Base-by-base conservation (phyloP, 2,797 vertebrate species). In the Spheniscus humboldti region DNA sequence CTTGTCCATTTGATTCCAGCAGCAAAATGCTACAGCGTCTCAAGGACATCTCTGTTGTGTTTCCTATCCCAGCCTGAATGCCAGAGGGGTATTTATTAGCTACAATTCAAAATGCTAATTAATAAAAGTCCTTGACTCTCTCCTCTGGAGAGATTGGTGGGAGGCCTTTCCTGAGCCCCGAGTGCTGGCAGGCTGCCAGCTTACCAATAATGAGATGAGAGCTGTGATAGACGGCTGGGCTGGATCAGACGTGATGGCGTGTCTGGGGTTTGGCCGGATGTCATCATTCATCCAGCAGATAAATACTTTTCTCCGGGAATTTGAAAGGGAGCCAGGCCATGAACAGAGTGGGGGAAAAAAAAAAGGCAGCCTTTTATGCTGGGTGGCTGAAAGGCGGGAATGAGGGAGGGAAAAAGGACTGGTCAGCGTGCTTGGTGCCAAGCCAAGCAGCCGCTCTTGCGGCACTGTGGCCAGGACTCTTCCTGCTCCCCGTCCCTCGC, bases 61-160 rank as follows among this genome's bases (percentile, higher is more conserved):
- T 91, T 93, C 88, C 87, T 92, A 27, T 66, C 50, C 91, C 80
- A 43, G 74, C 79, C 66, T 59, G 14, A 94, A 83, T 71, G 85
- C 76, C 87, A 56, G 50, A 59, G 68, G 90, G 86, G 60, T 89
- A 96, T 96, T 94, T 93, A 94, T 97, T 88, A 96, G 84, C 92
- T 94, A 37, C 93, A 90, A 91, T 96, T 95, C 85, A 41, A 95
- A 96, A 88, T 92, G 89, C 83, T 96, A 97, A 96, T 97, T 86
- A 94, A 92, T 89, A 52, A 67, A 94, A 88, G 96, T 93, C 97
- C 96, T 97, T 97, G 96, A 82, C 50, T 85, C 20, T 96, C 88
- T 97, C 93, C 88, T 96, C 91, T 95, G 95, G 79, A 56, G 74
- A 93, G 77, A 60, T 28, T 88, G 76, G 87, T 95, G 95, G 91